phyloP scores from a whole-genome alignment of 1,140 invertebrate species.

The Spodoptera frugiperda region DNA sequence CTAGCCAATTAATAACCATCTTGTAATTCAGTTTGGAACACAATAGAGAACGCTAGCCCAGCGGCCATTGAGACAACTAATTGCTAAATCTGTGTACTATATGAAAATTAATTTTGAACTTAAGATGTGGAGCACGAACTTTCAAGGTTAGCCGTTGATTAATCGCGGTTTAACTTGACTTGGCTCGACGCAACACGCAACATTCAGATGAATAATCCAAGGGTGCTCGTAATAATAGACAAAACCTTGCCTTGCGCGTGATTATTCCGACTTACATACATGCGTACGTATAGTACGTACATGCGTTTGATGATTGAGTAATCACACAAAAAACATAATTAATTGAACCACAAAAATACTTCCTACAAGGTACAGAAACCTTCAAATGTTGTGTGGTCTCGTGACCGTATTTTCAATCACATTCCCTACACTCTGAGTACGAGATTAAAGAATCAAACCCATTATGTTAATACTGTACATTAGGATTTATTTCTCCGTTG shows the following conservation, averaged over 20 bases:
- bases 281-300: neutral
- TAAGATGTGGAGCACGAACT: conserved; percentile 62
- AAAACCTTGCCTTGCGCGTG: conserved; percentile 39
- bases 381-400: conserved; percentile 2
- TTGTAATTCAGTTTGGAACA: neutral
- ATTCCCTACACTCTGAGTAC: conserved; percentile 39
- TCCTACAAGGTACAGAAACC: neutral
- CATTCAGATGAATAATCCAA: conserved; percentile 65
- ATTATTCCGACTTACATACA: neutral
- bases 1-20: neutral
- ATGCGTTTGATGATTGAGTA: conserved; percentile 8
- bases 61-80: conserved; percentile 21
- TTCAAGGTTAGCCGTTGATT: conserved; percentile 70
- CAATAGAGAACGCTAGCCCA: conserved; percentile 5
- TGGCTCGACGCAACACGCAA: conserved; percentile 57
- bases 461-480: conserved; percentile 65
- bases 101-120: conserved; percentile 59
- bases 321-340: conserved; percentile 29
- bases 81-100: conserved; percentile 53
- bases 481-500: conserved; percentile 58
- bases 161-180: conserved; percentile 63
- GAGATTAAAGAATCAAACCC: conserved; percentile 48
- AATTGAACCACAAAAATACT: neutral
- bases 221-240: conserved; percentile 48
- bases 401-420: conserved; percentile 55